Evolutionary conservation across 2,888 invertebrate genomes (phyloP).

Genomic region (Pollenia angustigena): DNA sequence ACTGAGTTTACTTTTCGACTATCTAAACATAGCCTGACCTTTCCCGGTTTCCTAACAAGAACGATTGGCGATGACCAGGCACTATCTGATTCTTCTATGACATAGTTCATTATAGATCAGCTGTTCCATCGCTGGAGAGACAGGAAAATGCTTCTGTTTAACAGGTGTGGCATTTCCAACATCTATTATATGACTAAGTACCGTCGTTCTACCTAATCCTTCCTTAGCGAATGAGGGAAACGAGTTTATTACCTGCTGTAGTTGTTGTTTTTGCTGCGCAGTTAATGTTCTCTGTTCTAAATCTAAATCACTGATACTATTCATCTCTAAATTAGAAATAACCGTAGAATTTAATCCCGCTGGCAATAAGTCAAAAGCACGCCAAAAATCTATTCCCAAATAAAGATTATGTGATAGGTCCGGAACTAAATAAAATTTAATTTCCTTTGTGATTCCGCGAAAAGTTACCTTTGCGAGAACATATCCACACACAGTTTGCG

Average conservation of each 20-base stretch:
- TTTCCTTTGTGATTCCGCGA: too few species aligned
- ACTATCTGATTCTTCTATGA: slow-evolving; percentile 78
- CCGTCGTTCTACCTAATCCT: slow-evolving; percentile 62
- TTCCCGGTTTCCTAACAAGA: slow-evolving; percentile 75
- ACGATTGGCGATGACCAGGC: slow-evolving; percentile 78
- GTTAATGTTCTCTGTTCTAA: too few species aligned
- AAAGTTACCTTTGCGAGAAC: too few species aligned
- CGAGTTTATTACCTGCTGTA: background rate
- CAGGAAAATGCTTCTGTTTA: slow-evolving; percentile 71
- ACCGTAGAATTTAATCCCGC: too few species aligned
- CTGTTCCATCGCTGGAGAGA: slow-evolving; percentile 53
- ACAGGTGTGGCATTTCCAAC: slow-evolving; percentile 63
- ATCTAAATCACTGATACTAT: too few species aligned
- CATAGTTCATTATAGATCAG: slow-evolving; percentile 75
- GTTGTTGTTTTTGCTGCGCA: too few species aligned
- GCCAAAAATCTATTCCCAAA: too few species aligned
- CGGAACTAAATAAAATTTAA: too few species aligned
- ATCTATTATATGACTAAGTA: slow-evolving; percentile 68
- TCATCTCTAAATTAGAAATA: too few species aligned
- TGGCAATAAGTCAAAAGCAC: too few species aligned
- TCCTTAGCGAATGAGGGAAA: slow-evolving; percentile 64
- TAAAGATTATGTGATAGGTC: too few species aligned
- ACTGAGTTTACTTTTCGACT: slow-evolving; percentile 78
- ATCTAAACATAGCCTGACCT: slow-evolving; percentile 77
- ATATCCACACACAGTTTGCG: too few species aligned